Evolutionary conservation across 2,888 invertebrate species (phyloP), one percentile per base, ranked within the genome.

Genomic region (Automeris io): DNA sequence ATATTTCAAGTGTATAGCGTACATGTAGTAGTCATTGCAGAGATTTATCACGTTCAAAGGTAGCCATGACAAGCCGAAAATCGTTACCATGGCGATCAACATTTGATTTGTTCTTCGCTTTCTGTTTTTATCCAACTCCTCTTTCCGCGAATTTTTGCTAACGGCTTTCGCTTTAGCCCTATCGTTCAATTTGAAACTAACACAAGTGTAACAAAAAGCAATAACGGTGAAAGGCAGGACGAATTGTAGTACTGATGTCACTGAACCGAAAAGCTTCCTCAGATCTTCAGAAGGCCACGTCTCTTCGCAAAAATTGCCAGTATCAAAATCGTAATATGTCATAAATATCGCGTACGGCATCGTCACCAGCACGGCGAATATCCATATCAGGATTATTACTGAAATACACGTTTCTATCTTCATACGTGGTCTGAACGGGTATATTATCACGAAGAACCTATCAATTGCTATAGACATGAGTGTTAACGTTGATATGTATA

Each of bases 381-480:
- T 83, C 99, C 99, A 99, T 52, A 99, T 97, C 66, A 92, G 89
- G 4, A 94, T 80, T 37, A 99, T 96, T 45, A 98, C 94, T 5
- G 90, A 77, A 31, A 96, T 88, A 69, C 97, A 98, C 4, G 94
- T 93, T 48, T 91, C 91, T 25, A 95, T 89, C 72, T 94, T 95
- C 96, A 97, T 97, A 45, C 97, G 90, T 2, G 96, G 96, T 65
- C 93, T 90, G 79, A 97, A 98, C 0, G 98, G 98, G 72, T 97
- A 96, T 47, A 98, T 95, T 54, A 99, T 99, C 45, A 98, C 98
- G 75, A 98, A 95, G 81, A 96, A 99, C 39, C 99, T 91, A 85
- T 99, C 99, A 44, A 99, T 93, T 35, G 99, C 99, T 57, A 99
- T 99, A 50, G 98, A 96, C 54, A 97, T 98, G 47, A 99, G 90